phyloP scores from a whole-genome alignment of 2,888 invertebrate genomes.

The Polydrusus pterygomalis region DNA sequence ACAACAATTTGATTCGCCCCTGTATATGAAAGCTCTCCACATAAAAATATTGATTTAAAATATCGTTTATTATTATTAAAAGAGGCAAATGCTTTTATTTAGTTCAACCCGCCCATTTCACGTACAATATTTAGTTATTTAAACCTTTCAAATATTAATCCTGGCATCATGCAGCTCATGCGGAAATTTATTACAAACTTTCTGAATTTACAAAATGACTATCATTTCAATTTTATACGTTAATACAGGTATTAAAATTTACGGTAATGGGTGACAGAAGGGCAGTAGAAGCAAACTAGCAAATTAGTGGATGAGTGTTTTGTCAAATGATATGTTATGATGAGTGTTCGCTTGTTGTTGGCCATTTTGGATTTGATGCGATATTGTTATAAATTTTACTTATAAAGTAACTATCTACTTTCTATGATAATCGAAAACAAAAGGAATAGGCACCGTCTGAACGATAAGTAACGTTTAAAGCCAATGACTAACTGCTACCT shows the following conservation, averaged over 20 bases:
- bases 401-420: no score
- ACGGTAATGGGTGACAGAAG: constrained; percentile 49
- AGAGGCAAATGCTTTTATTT: background rate
- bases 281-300: constrained; percentile 36
- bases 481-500: no score
- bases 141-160: background rate
- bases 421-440: no score
- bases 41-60: background rate
- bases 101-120: background rate
- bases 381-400: background rate
- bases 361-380: background rate
- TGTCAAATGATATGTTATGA: constrained; percentile 30
- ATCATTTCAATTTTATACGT: constrained; percentile 34
- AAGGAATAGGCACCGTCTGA: no score
- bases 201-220: constrained; percentile 11
- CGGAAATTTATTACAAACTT: constrained; percentile 15
- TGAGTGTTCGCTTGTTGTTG: background rate
- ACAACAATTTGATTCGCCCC: no score
- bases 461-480: no score
- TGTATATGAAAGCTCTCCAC: no score
- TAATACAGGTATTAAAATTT: constrained; percentile 52
- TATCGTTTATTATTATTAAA: background rate
- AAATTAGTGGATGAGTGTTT: constrained; percentile 39
- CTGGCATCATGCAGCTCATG: background rate
- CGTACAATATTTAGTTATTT: background rate